Evolutionary conservation across 2,797 vertebrate genomes (phyloP), one percentile per base, ranked within the genome.

Genomic region (Coilia nasus): DNA sequence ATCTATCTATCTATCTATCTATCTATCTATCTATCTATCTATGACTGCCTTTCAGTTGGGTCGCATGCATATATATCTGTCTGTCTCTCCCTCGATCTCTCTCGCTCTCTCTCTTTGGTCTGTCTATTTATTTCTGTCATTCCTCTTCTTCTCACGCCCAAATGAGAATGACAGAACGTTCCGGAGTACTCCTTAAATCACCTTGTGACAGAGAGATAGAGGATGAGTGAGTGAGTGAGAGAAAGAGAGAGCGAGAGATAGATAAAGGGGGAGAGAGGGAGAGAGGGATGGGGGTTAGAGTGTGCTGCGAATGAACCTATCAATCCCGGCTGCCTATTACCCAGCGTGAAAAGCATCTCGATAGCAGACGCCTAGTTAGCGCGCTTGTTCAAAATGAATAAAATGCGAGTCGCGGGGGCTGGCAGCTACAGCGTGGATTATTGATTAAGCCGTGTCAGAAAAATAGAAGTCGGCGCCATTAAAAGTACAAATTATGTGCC

Each of bases 401-500:
- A 96, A 95, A 94, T 91, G 92, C 88, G 91, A 91, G 89, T 89
- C 85, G 88, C 92, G 91, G 89, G 91, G 89, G 85, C 92, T 91
- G 92, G 89, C 91, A 91, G 90, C 88, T 93, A 93, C 93, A 91
- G 92, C 89, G 92, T 89, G 47, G 91, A 93, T 96, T 96, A 96
- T 96, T 96, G 95, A 96, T 96, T 95, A 95, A 95, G 92, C 93
- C 93, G 91, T 93, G 95, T 96, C 96, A 96, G 92, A 93, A 92
- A 93, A 95, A 96, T 94, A 94, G 94, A 95, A 94, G 93, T 91
- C 93, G 92, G 93, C 88, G 92, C 94, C 94, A 95, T 96, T 96
- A 96, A 95, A 96, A 96, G 93, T 96, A 96, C 94, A 96, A 96
- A 96, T 96, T 94, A 96, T 96, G 94, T 93, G 92, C 92, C 88